Conservation (phyloP, 2,113 vertebrate species). For the Dolichallabes microphthalmus region DNA sequence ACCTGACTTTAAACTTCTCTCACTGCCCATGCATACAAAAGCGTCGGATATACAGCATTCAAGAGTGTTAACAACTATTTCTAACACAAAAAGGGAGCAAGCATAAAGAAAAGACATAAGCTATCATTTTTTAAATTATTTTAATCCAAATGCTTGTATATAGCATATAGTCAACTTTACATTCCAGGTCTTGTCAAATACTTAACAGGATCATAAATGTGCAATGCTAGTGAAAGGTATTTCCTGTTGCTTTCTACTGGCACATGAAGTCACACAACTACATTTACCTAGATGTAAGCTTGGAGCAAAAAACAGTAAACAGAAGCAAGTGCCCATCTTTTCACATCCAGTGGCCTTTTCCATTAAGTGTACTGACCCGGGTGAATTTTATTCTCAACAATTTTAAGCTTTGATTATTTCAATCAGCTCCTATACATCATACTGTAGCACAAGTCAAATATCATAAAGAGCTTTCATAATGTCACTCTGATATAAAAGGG, state of each 20-base stretch:
- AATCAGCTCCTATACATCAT: neutral
- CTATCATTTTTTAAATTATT: neutral
- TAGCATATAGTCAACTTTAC: neutral
- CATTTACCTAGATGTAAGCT: neutral
- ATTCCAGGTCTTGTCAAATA: neutral
- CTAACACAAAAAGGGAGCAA: neutral
- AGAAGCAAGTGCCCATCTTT: neutral
- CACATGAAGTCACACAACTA: neutral
- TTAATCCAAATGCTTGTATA: neutral
- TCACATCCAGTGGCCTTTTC: neutral
- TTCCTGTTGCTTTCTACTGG: too few species aligned
- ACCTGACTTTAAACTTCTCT: neutral
- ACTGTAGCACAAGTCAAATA: neutral
- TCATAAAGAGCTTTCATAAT: neutral
- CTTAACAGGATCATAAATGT: neutral
- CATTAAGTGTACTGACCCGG: neutral
- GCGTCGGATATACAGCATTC: neutral
- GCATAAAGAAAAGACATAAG: neutral
- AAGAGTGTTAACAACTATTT: neutral
- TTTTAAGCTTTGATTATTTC: too few species aligned
- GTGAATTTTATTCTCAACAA: neutral
- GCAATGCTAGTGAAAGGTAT: neutral
- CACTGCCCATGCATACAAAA: neutral
- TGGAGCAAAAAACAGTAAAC: neutral
- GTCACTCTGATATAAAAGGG: neutral